Conservation (phyloP, 2,888 invertebrate genomes). For the Pollenia labialis region DNA sequence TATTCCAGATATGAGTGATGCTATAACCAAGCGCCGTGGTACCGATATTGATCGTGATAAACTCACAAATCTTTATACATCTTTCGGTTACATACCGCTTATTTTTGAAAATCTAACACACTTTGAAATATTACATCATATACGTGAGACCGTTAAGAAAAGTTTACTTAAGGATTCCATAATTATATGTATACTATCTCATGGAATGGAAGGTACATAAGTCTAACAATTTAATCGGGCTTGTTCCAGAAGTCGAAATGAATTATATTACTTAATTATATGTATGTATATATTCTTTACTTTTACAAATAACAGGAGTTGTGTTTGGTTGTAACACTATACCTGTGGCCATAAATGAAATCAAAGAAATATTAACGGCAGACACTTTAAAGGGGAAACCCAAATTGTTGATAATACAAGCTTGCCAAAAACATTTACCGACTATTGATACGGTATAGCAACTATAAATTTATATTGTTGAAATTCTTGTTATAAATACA, state of each 20-base stretch:
- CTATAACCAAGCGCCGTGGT: constrained; percentile 76
- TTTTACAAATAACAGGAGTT: constrained; percentile 78
- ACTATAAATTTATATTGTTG: not conserved
- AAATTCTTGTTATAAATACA: not conserved
- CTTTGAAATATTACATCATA: constrained; percentile 76
- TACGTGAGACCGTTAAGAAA: constrained; percentile 78
- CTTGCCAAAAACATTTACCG: constrained; percentile 85
- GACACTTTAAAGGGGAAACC: constrained; percentile 84
- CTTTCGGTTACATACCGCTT: constrained; percentile 79
- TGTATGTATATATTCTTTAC: not conserved
- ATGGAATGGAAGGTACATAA: constrained; percentile 80
- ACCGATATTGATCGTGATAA: constrained; percentile 79
- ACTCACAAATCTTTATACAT: constrained; percentile 77
- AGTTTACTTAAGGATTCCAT: constrained; percentile 80
- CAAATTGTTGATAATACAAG: constrained; percentile 86
- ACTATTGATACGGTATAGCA: constrained; percentile 52
- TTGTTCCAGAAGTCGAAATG: too few species aligned
- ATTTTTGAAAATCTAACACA: constrained; percentile 78
- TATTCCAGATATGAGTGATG: constrained; percentile 73
- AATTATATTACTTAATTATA: not conserved
- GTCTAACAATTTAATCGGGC: not conserved
- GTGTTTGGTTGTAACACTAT: constrained; percentile 85
- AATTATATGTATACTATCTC: constrained; percentile 82
- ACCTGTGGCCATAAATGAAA: constrained; percentile 83
- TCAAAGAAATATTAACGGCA: constrained; percentile 84